These are phyloP conservation scores for Stichodactyla helianthus DNA, from an alignment of 64 coral and sea anemone genomes.

Conservation along the genomic window DNA sequence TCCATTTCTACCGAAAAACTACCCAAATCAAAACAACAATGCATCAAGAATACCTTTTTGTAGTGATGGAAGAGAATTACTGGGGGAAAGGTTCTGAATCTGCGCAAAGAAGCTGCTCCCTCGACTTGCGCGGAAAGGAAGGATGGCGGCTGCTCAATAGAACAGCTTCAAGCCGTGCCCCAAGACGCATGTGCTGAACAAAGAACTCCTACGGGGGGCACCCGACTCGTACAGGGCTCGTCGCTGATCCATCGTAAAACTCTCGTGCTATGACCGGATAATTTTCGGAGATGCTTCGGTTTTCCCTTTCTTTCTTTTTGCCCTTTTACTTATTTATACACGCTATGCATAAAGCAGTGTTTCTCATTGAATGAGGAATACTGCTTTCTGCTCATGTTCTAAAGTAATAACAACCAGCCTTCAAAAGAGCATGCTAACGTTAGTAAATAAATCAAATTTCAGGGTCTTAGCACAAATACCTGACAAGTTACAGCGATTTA, in stretches of 20 bases:
- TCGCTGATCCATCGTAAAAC: too few relatives aligned
- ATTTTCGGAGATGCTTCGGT: not conserved
- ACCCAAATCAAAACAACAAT: conserved; percentile 61
- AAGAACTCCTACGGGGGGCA: too few relatives aligned
- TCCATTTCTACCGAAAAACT: conserved; percentile 76
- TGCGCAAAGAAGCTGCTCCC: conserved; percentile 97
- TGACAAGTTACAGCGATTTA: too few relatives aligned
- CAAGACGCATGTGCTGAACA: conserved; percentile 86
- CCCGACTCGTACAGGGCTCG: too few relatives aligned
- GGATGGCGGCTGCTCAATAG: conserved; percentile 99
- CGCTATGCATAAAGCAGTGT: too few relatives aligned
- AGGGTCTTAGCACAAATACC: too few relatives aligned
- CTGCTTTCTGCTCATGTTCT: too few relatives aligned
- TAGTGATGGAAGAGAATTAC: conserved; percentile 83
- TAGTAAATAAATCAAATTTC: too few relatives aligned
- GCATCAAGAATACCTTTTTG: conserved; percentile 93
- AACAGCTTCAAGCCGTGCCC: conserved; percentile 66
- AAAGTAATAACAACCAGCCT: too few relatives aligned
- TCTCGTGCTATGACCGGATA: too few relatives aligned
- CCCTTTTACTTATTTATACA: not conserved
- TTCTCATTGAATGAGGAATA: too few relatives aligned
- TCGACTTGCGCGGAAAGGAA: conserved; percentile 93
- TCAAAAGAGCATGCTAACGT: too few relatives aligned
- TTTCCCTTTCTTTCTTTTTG: not conserved
- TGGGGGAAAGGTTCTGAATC: conserved; percentile 90